Evolutionary conservation across 2,888 invertebrate species (phyloP), one percentile per base, ranked within the genome.

Genomic region (Antitype chi): DNA sequence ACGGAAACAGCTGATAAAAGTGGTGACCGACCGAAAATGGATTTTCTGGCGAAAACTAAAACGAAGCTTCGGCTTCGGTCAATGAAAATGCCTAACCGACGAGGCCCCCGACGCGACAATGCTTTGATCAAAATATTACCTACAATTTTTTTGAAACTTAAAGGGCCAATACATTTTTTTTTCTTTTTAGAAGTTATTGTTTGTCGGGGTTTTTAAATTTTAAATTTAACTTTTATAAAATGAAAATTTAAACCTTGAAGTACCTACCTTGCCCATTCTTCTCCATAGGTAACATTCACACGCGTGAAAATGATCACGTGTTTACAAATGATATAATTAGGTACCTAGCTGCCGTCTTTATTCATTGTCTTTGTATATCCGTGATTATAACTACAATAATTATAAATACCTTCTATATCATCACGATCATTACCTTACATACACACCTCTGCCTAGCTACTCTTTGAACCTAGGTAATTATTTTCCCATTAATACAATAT

Each of bases 391-490:
- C 20, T 49, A 23, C 5, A 47, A 66, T 47, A 47, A 66, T 23
- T 13, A 25, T n/a, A n/a, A n/a, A n/a, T n/a, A 60, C 0, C 38
- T 38, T 63, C n/a, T n/a, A 23, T 13, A 25, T 66, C 13, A 20
- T 66, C 23, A 23, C 13, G 20, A 23, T 47, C 3, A 47, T 25
- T 20, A 47, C 13, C 13, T 13, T 66, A 25, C 25, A 43, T 20
- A 28, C 60, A 60, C 20, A 17, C 3, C 8, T n/a, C n/a, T n/a
- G n/a, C n/a, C n/a, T n/a, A n/a, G 49, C 28, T 67, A 15, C 49
- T 49, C 49, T 28, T 23, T 67, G 67, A 49, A 67, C 67, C 15
- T 49, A 67, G 66, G 23, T 28, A 67, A 67, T 67, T 67, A 67
- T 28, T 49, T 67, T 2, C 2, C 23, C 49, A 67, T 49, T 49